Evolutionary conservation across 2,888 invertebrate species (phyloP).

Genomic region (Protodeltote pygarga): DNA sequence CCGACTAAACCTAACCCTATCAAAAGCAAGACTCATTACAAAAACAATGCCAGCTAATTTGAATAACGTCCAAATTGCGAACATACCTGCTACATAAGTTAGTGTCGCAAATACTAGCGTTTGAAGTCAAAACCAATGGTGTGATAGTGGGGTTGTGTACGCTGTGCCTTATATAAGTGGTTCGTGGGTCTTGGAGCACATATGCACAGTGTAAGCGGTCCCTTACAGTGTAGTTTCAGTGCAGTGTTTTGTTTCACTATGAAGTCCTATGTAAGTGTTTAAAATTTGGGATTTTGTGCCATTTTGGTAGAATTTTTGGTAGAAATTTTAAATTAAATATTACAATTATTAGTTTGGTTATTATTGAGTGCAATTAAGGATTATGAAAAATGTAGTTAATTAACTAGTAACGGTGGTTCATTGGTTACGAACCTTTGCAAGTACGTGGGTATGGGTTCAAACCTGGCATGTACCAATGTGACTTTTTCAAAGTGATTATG

Average conservation of each 20-base stretch:
- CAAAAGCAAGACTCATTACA: constrained; percentile 13
- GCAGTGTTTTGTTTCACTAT: constrained; percentile 59
- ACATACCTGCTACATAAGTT: constrained; percentile 42
- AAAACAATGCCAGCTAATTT: constrained; percentile 28
- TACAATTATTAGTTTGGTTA: too few species aligned
- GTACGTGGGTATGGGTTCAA: too few species aligned
- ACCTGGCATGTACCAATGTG: too few species aligned
- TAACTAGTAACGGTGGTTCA: too few species aligned
- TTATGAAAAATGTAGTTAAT: too few species aligned
- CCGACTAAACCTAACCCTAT: constrained; percentile 1
- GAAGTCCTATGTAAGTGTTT: constrained; percentile 78
- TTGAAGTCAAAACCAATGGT: constrained; percentile 49
- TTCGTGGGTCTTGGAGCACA: constrained; percentile 55
- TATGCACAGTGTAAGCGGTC: constrained; percentile 61
- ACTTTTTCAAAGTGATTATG: too few species aligned
- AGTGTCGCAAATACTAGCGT: constrained; percentile 52
- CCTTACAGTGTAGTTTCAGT: constrained; percentile 55
- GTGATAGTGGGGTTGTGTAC: constrained; percentile 63
- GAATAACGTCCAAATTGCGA: constrained; percentile 36
- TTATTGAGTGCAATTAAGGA: too few species aligned
- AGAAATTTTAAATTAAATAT: too few species aligned
- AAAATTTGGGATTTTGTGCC: constrained; percentile 11
- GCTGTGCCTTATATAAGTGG: constrained; percentile 70
- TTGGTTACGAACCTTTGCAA: too few species aligned
- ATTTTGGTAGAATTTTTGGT: not conserved